Base-by-base conservation (phyloP, 2,113 vertebrate species). In the Morone chrysops region DNA sequence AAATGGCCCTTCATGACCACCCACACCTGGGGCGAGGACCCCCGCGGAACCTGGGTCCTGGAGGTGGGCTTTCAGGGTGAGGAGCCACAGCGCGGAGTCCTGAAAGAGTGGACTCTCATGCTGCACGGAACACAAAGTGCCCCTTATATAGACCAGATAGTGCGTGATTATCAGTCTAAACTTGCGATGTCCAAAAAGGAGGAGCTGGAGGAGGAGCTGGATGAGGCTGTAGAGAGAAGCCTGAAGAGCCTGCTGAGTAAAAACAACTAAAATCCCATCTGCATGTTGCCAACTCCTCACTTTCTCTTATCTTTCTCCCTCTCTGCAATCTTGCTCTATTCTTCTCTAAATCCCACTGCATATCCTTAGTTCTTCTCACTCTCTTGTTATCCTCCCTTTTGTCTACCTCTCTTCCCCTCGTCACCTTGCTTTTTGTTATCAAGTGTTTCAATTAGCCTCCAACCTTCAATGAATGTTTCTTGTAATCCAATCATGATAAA, bases 1-100 rank as follows among this genome's bases (percentile, higher is more conserved):
- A 99, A 99, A 89, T 99, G 99, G 99, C 99, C 99, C 90, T 99
- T 99, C 95, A 99, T 99, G 99, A 99, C 98, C 75, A 98, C 97
- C 38, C 99, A 99, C 92, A 98, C 97, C 4, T 99, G 99, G 99
- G 99, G 98, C 22, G 99, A 99, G 92, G 98, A 99, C 54, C 98
- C 99, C 25, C 95, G 98, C 48, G 99, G 99, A 75, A 97, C 95
- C 88, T 99, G 99, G 99, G 93, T 96, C 62, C 94, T 99, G 70
- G 98, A 99, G 93, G 93, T 98, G 61, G 97, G 97, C 50, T 99
- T 99, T 91, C 94, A 95, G 0, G 96, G 97, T 14, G 94, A 95
- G 0, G 66, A 94, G n/a, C 95, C 96, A 0, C 97, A 99, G 93
- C 96, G 89, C 8, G 99, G 99, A 0, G 89, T 96, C 92, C 95